Conservation (phyloP, 2,797 vertebrate genomes). For the Crocidura indochinensis region DNA sequence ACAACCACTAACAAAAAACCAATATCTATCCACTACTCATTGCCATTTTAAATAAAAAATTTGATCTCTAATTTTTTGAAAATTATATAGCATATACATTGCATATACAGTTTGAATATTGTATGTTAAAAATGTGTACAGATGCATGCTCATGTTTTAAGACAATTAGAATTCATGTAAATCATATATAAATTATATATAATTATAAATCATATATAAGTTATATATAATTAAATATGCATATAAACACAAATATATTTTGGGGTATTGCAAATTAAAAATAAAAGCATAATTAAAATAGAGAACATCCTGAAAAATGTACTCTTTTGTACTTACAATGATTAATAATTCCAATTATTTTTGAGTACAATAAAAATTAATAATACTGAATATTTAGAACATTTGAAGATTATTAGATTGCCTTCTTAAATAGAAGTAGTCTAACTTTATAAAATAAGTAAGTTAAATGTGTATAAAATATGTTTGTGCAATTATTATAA, state of each 20-base stretch:
- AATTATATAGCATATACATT: neutral
- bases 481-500: slow-evolving; percentile 5
- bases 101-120: slow-evolving; percentile 49
- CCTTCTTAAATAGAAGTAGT: neutral
- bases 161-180: slow-evolving; percentile 52
- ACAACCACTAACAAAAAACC: too few species aligned
- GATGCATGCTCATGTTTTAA: slow-evolving; percentile 23
- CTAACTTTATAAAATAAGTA: neutral
- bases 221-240: slow-evolving; percentile 42
- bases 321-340: slow-evolving; percentile 1
- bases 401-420: slow-evolving; percentile 25
- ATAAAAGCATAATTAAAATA: slow-evolving; percentile 34
- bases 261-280: slow-evolving; percentile 57
- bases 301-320: neutral
- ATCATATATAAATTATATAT: neutral
- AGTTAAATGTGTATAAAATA: too few species aligned
- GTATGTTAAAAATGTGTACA: slow-evolving; percentile 24
- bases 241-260: neutral
- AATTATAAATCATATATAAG: neutral
- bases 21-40: too few species aligned
- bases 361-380: slow-evolving; percentile 14
- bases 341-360: slow-evolving; percentile 34
- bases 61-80: slow-evolving; percentile 53
- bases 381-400: neutral
- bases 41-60: neutral